Conservation (phyloP, 2,797 vertebrate species). For the Cygnus olor region DNA sequence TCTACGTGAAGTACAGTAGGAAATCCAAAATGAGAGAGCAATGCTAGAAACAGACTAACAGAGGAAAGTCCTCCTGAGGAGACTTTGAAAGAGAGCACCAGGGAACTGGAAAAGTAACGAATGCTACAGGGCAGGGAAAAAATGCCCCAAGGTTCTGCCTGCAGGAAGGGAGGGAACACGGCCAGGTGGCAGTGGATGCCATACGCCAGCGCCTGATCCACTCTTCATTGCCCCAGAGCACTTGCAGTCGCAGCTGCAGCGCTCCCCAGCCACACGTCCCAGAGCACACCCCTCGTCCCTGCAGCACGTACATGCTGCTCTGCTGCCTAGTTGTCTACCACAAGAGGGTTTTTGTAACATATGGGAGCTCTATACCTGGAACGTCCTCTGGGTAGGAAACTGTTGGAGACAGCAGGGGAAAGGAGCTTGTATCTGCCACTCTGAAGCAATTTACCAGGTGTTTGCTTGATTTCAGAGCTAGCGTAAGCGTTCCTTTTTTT, state of each 20-base stretch:
- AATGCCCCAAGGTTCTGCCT: not conserved
- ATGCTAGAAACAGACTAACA: not conserved
- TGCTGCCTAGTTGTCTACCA: fast-evolving
- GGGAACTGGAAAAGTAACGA: not conserved
- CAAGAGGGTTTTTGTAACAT: not conserved
- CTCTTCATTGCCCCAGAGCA: not conserved
- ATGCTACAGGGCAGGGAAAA: not conserved
- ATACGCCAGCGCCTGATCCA: fast-evolving
- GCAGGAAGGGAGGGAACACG: fast-evolving
- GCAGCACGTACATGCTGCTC: fast-evolving
- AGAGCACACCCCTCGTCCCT: fast-evolving
- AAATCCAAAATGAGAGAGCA: not conserved
- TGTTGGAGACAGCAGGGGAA: not conserved
- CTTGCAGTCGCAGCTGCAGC: fast-evolving
- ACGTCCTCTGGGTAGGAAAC: not conserved
- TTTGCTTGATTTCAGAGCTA: not conserved
- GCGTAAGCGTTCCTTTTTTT: too few species aligned
- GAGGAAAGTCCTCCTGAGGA: not conserved
- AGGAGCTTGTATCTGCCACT: not conserved
- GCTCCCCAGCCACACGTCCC: not conserved
- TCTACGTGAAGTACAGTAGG: not conserved
- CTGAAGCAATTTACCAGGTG: fast-evolving
- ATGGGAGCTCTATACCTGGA: not conserved
- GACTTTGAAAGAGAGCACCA: not conserved
- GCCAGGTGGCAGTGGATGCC: not conserved